Evolutionary conservation across 2,113 vertebrate genomes (phyloP).

Genomic region (Dicentrarchus labrax): DNA sequence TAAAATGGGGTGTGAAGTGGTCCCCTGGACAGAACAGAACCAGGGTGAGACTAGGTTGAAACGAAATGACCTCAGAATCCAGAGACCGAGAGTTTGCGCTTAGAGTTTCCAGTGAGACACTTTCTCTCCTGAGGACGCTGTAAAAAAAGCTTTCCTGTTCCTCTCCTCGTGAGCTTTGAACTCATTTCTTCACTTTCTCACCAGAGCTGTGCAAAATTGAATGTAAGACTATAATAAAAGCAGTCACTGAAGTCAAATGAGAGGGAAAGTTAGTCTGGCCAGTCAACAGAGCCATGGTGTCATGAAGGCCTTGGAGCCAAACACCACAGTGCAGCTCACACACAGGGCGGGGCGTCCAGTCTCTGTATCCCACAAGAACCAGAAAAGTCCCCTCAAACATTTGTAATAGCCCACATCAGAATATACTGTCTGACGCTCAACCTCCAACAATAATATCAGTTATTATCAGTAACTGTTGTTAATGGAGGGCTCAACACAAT

Average conservation of each 20-base stretch:
- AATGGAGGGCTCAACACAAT: constrained; percentile 22
- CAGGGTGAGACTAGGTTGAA: constrained; percentile 31
- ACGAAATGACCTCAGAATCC: constrained; percentile 49
- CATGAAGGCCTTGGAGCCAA: constrained; percentile 64
- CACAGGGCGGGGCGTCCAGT: constrained; percentile 49
- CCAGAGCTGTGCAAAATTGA: constrained; percentile 38
- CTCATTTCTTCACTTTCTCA: constrained; percentile 48
- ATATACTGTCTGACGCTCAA: not conserved
- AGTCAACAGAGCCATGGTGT: constrained; percentile 60
- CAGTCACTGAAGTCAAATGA: constrained; percentile 54
- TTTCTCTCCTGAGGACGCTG: constrained; percentile 29
- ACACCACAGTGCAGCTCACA: constrained; percentile 57
- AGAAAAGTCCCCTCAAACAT: constrained; percentile 44
- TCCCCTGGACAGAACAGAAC: constrained; percentile 16
- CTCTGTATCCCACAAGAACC: constrained; percentile 33
- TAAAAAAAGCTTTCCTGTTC: constrained; percentile 60
- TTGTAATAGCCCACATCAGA: constrained; percentile 13
- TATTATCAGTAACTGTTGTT: constrained; percentile 34
- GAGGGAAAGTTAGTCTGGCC: constrained; percentile 63
- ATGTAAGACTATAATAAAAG: constrained; percentile 64
- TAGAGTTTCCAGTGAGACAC: constrained; percentile 52
- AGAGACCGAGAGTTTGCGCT: constrained; percentile 19
- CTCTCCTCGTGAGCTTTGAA: constrained; percentile 56
- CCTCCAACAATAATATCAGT: constrained; percentile 37
- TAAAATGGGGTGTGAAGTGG: constrained; percentile 34